Conservation (phyloP, 2,888 invertebrate genomes). For the Drosophila putrida region DNA sequence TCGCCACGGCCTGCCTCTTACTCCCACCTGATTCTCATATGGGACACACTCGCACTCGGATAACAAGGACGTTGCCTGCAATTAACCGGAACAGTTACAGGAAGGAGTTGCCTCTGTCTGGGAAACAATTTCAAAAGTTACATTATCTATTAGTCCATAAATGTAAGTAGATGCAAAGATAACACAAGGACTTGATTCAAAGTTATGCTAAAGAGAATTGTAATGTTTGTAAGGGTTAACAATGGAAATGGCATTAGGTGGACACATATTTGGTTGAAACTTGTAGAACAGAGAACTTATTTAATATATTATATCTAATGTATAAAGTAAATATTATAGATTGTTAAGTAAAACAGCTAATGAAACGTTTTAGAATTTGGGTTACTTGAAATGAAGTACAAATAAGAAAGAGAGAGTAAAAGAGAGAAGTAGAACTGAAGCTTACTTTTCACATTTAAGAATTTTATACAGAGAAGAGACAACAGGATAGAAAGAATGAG, state of each 20-base stretch:
- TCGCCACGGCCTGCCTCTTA: slow-evolving; percentile 68
- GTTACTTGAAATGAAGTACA: too few relatives aligned
- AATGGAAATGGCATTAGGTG: not conserved
- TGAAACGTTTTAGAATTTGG: slow-evolving; percentile 3
- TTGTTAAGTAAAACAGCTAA: not conserved
- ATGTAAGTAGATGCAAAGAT: slow-evolving; percentile 65
- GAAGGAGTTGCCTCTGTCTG: slow-evolving; percentile 39
- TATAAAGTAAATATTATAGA: not conserved
- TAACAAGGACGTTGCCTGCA: slow-evolving; percentile 58
- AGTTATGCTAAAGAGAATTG: slow-evolving; percentile 2
- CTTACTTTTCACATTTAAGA: not conserved
- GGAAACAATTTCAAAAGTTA: slow-evolving; percentile 69
- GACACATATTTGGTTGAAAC: not conserved
- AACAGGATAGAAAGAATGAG: not conserved
- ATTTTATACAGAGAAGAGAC: not conserved
- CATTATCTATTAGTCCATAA: slow-evolving; percentile 77
- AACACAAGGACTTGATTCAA: slow-evolving; percentile 18
- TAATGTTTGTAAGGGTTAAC: not conserved
- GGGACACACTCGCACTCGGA: slow-evolving; percentile 63
- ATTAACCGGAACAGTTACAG: slow-evolving; percentile 44
- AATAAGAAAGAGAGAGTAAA: not conserved
- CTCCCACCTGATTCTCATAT: slow-evolving; percentile 60
- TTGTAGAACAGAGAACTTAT: not conserved
- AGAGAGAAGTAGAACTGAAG: too few relatives aligned
- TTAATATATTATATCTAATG: too few relatives aligned